A percentile compares a stretch with the other conserved stretches of the same genome.
phyloP scores from a whole-genome alignment of 1,140 invertebrate species.

The Drosophila ercepeae region DNA sequence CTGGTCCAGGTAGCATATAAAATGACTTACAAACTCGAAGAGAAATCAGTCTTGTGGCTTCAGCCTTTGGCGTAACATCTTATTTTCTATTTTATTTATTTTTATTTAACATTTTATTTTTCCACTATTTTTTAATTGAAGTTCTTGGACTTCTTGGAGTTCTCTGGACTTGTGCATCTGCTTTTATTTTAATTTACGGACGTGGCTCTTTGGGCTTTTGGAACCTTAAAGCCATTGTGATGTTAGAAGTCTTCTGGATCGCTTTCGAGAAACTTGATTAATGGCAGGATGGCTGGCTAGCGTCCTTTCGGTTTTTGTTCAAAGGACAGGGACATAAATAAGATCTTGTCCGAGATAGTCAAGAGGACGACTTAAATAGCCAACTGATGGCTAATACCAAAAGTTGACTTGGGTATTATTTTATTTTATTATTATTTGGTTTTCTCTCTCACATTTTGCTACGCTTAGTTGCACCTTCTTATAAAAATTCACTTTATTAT shows the following conservation, averaged over 20 bases:
- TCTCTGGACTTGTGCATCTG: too few relatives aligned
- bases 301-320: constrained; percentile 26
- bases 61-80: too few relatives aligned
- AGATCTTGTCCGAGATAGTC: constrained; percentile 43
- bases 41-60: too few relatives aligned
- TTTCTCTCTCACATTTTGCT: too few relatives aligned
- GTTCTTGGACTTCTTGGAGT: too few relatives aligned
- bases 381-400: constrained; percentile 48
- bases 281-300: constrained; percentile 9
- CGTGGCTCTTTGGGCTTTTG: not conserved
- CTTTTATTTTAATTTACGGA: not conserved
- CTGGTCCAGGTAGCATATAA: too few relatives aligned
- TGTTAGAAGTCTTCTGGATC: constrained; percentile 15
- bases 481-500: too few relatives aligned
- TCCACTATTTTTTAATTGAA: not conserved
- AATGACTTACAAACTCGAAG: too few relatives aligned
- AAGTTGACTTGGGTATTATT: not conserved
- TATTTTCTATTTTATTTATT: not conserved
- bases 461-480: not conserved
- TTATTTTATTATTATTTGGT: too few relatives aligned
- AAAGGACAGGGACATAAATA: constrained; percentile 56
- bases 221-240: too few relatives aligned
- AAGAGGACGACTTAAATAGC: constrained; percentile 29
- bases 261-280: constrained; percentile 62
- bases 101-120: too few relatives aligned